These are phyloP conservation scores for Dicrostonyx torquatus DNA, from an alignment of 2,797 vertebrate species.

Conservation along the genomic window DNA sequence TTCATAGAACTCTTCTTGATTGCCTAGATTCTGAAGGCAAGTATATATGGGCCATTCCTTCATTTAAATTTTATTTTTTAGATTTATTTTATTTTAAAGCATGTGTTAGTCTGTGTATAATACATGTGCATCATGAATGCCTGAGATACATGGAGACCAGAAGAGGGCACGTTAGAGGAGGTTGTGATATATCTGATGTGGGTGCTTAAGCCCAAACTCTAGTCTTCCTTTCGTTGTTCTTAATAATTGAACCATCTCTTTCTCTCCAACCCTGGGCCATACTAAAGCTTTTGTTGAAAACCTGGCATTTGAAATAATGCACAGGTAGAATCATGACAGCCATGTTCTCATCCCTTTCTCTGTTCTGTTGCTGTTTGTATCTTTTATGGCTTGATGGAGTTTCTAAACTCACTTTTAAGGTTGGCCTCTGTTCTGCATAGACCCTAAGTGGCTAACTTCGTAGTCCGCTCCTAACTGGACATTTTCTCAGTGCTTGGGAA, in stretches of 20 bases:
- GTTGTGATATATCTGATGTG: too few relatives aligned
- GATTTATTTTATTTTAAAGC: neutral
- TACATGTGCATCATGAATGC: neutral
- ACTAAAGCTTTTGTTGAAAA: neutral
- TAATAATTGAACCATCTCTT: neutral
- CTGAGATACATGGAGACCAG: neutral
- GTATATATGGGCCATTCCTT: neutral
- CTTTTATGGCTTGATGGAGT: neutral
- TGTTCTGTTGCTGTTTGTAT: neutral
- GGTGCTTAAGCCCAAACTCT: neutral
- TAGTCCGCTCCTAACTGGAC: neutral
- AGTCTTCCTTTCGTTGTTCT: neutral
- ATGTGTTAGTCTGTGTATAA: neutral
- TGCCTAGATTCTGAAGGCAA: neutral
- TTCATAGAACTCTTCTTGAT: neutral
- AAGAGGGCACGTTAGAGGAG: neutral
- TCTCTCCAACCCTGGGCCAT: neutral
- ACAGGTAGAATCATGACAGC: neutral
- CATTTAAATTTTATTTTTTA: neutral
- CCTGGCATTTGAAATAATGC: neutral
- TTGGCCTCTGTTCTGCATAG: neutral
- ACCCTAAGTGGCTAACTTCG: neutral
- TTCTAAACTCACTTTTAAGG: neutral
- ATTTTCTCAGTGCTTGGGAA: neutral
- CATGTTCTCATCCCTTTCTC: neutral